Conservation (phyloP, 2,888 invertebrate species). For the Leuctra nigra region DNA sequence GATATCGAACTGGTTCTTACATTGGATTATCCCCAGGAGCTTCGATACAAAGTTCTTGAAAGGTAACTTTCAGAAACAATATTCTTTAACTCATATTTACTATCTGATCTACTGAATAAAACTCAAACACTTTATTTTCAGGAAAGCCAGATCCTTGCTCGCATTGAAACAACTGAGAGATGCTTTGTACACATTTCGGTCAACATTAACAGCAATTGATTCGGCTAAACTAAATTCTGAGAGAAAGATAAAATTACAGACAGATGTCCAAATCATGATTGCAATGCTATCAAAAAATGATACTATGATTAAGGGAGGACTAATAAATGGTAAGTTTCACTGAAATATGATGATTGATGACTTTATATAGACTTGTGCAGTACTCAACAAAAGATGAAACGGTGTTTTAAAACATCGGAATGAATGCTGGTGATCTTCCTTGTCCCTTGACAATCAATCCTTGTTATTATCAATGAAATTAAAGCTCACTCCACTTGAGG, state of each 20-base stretch:
- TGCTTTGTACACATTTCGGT: constrained; percentile 56
- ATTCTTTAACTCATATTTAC: background rate
- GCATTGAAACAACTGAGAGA: constrained; percentile 58
- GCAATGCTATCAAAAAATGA: constrained; percentile 51
- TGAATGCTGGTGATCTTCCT: too few species aligned
- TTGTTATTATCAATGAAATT: too few species aligned
- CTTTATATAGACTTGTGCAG: background rate
- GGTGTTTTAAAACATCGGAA: too few species aligned
- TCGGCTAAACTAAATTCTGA: constrained; percentile 56
- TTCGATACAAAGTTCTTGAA: constrained; percentile 69
- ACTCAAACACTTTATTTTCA: constrained; percentile 20
- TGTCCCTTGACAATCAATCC: too few species aligned
- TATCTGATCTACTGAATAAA: too few species aligned
- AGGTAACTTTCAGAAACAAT: constrained; percentile 33
- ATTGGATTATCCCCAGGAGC: constrained; percentile 61
- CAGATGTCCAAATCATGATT: constrained; percentile 64
- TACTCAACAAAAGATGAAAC: too few species aligned
- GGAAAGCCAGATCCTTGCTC: constrained; percentile 64
- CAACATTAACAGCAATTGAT: constrained; percentile 60
- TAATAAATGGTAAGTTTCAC: background rate
- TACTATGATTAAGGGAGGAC: constrained; percentile 18
- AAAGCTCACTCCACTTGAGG: too few species aligned
- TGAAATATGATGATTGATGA: background rate
- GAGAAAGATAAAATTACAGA: constrained; percentile 53
- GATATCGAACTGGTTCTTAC: constrained; percentile 64